These are phyloP conservation scores for Heliocidaris tuberculata DNA, from an alignment of 35 echinoderm and acorn worm genomes.

Conservation along the genomic window DNA sequence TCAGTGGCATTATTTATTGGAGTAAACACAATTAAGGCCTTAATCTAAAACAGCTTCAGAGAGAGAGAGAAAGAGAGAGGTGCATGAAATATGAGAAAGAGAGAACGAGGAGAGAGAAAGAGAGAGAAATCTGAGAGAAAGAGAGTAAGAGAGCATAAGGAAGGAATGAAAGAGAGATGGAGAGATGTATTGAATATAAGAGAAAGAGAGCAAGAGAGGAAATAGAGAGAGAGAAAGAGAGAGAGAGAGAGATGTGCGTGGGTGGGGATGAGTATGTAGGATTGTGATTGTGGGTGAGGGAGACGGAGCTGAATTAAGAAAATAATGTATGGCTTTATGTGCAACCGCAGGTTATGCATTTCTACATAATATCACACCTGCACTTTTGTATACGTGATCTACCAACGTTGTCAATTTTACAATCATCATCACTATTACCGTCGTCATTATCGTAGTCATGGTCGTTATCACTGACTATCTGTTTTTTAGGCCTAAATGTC, in stretches of 20 bases:
- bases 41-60: not conserved
- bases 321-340: not conserved
- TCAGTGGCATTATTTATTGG: not conserved
- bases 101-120: not conserved
- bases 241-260: not conserved
- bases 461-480: not conserved
- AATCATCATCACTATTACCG: not conserved
- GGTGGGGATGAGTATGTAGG: not conserved
- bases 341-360: not conserved
- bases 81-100: not conserved
- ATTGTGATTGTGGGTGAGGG: not conserved
- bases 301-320: not conserved
- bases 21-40: not conserved
- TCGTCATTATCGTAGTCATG: not conserved
- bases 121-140: too few species aligned
- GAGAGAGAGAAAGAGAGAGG: not conserved
- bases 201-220: not conserved
- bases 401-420: not conserved
- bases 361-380: not conserved
- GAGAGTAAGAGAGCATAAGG: not conserved
- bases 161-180: not conserved
- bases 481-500: not conserved
- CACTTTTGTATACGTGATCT: not conserved
- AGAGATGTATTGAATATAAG: not conserved
- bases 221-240: not conserved